Evolutionary conservation across 2,888 invertebrate genomes (phyloP).

Genomic region (Rhyacophila evoluta): DNA sequence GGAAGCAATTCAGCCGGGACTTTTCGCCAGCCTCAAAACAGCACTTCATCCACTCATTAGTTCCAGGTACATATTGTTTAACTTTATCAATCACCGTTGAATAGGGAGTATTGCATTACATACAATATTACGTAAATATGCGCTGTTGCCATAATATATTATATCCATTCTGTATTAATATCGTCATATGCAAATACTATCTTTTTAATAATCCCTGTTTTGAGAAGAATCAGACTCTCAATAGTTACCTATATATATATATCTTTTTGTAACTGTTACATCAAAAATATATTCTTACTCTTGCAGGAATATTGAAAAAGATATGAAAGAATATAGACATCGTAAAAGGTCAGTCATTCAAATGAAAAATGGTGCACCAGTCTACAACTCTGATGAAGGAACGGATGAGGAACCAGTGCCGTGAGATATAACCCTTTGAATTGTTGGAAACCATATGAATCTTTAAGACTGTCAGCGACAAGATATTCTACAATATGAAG

Average conservation of each 20-base stretch:
- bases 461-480: neutral
- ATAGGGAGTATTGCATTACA: no score
- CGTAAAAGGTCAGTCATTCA: conserved; percentile 73
- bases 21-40: conserved; percentile 79
- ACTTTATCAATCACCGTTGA: no score
- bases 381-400: conserved; percentile 72
- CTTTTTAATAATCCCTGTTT: no score
- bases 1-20: conserved; percentile 80
- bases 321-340: conserved; percentile 69
- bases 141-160: no score
- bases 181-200: no score
- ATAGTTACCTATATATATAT: no score
- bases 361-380: conserved; percentile 70
- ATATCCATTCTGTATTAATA: no score
- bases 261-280: no score
- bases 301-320: conserved; percentile 65
- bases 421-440: conserved; percentile 58
- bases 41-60: conserved; percentile 84
- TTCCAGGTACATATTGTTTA: conserved; percentile 69
- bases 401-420: conserved; percentile 77
- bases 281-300: neutral
- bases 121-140: no score
- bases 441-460: neutral
- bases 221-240: no score
- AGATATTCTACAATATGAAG: no score